phyloP scores from a whole-genome alignment of 2,888 invertebrate species.

The Nasonovia ribisnigri region DNA sequence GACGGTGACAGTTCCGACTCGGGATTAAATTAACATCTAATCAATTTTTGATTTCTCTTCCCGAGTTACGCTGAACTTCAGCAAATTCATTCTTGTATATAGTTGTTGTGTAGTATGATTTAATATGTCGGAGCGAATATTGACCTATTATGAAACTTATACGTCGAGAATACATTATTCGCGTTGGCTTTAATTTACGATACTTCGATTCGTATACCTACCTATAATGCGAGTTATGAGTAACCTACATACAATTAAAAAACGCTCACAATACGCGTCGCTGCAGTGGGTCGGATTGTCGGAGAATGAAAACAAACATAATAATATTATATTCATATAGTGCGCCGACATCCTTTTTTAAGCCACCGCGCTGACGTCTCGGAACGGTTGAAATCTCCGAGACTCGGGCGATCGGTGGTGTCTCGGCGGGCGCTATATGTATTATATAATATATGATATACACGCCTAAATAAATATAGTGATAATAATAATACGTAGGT shows the following conservation, averaged over 20 bases:
- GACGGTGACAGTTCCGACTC: neutral
- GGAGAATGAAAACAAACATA: neutral
- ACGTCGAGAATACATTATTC: neutral
- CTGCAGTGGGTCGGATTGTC: neutral
- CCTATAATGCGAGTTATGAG: neutral
- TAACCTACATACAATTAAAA: neutral
- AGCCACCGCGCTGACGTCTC: neutral
- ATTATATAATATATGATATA: neutral
- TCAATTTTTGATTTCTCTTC: no score
- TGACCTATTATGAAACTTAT: neutral
- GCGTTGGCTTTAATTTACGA: neutral
- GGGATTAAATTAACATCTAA: neutral
- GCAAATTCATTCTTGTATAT: neutral
- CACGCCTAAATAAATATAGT: conserved; percentile 2
- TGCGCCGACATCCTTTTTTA: neutral
- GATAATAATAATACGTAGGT: neutral
- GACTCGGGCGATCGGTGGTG: neutral
- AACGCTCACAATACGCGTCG: neutral
- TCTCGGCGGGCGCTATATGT: neutral
- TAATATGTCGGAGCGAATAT: neutral
- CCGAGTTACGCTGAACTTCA: neutral
- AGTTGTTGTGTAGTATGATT: neutral
- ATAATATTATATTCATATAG: neutral
- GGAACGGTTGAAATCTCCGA: neutral
- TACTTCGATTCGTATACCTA: neutral